A percentile compares a stretch with the other conserved stretches of the same genome.
Evolutionary conservation across 2,888 invertebrate species (phyloP).

Genomic region (Stenichneumon culpator): DNA sequence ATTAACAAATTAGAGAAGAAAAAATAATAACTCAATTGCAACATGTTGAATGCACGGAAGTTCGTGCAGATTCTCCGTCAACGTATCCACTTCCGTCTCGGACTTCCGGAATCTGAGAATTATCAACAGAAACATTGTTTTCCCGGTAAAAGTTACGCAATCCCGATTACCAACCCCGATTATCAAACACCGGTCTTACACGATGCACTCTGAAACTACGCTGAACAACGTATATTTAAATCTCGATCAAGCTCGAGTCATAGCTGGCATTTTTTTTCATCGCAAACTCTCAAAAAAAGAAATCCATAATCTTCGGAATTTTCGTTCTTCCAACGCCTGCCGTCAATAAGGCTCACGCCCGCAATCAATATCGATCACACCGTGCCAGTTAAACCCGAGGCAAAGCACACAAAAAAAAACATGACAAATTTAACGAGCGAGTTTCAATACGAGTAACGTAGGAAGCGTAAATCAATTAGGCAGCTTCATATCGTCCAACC

Average conservation of each 20-base stretch:
- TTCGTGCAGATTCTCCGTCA: neutral
- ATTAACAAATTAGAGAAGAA: too few species aligned
- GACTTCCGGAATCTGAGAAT: neutral
- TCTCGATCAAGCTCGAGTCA: neutral
- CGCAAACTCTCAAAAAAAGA: neutral
- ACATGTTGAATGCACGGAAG: neutral
- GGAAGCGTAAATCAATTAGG: constrained; percentile 66
- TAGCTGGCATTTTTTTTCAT: neutral
- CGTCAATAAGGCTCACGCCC: neutral
- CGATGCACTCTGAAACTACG: neutral
- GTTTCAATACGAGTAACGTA: constrained; percentile 38
- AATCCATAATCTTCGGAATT: neutral
- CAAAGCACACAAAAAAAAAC: neutral
- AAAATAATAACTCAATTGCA: too few species aligned
- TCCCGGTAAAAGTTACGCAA: neutral
- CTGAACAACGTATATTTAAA: neutral
- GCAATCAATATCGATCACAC: neutral
- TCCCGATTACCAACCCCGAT: neutral
- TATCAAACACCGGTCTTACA: neutral
- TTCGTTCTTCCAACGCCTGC: neutral
- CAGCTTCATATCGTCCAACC: neutral
- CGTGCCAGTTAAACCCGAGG: neutral
- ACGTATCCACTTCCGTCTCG: neutral
- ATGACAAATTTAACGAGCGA: constrained; percentile 28
- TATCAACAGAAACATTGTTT: constrained; percentile 5